Evolutionary conservation across 2,113 vertebrate genomes (phyloP).

Genomic region (Lepisosteus osseus): DNA sequence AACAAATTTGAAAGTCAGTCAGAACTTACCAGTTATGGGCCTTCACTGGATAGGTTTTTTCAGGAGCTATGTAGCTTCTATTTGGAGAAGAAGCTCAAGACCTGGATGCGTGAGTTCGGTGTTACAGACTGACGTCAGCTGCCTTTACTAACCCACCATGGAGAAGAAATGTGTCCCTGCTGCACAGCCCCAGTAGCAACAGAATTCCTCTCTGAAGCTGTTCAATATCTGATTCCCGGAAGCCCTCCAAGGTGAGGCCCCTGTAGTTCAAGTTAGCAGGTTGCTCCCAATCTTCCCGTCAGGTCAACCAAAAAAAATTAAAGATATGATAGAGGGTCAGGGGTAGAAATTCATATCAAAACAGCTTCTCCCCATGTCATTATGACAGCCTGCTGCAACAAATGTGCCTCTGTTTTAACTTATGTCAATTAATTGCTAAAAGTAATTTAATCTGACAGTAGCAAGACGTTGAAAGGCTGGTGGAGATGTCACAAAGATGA

Average conservation of each 20-base stretch:
- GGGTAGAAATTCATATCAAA: constrained; percentile 74
- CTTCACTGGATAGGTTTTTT: no score
- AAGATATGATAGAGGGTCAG: constrained; percentile 64
- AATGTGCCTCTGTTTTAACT: constrained; percentile 79
- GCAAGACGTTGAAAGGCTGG: constrained; percentile 75
- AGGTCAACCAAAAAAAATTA: constrained; percentile 98
- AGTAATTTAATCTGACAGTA: constrained; percentile 98
- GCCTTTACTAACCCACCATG: background rate
- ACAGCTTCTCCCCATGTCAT: constrained; percentile 72
- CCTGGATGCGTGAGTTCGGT: no score
- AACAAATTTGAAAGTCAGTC: no score
- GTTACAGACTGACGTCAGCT: no score
- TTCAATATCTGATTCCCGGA: constrained; percentile 43
- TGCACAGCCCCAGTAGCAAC: constrained; percentile 4
- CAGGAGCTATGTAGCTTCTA: no score
- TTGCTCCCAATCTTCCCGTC: constrained; percentile 95
- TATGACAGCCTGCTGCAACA: constrained; percentile 69
- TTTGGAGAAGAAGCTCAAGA: no score
- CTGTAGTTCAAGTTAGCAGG: constrained; percentile 63
- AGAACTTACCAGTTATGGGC: no score
- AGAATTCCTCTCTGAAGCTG: constrained; percentile 49
- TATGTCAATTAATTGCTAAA: constrained; percentile 94
- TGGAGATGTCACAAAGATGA: constrained; percentile 90
- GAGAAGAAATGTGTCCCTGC: background rate
- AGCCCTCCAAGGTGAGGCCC: constrained; percentile 53